Evolutionary conservation across 92 coral and sea anemone genomes (phyloP), one percentile per base, ranked within the genome.

Genomic region (Porites divaricata): DNA sequence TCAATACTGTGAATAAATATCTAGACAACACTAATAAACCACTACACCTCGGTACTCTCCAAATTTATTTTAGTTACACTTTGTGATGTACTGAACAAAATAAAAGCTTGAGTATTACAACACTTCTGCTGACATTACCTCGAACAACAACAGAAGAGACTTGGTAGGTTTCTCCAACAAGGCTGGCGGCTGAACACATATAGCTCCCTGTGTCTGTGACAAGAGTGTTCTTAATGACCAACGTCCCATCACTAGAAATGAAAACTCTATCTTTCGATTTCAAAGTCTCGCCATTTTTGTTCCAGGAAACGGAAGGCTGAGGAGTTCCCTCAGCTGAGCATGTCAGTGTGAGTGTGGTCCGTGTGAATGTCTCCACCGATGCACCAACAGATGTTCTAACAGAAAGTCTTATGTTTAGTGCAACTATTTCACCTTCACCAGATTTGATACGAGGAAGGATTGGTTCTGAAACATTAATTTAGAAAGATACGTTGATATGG

Each of bases 311-410:
- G 41, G 74, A 41, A 25, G 95, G 98, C 84, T 64, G 67, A 12
- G 98, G 98, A 51, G 91, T 67, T 73, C 98, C 98, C 23, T 86
- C 84, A 3, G 81, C 74, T 6, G 84, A 74, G 28, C 98, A 94
- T 23, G 15, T 54, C 22, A 94, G 64, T 0, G 87, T 89, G 61
- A 94, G 75, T 9, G 78, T 17, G 57, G 93, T 87, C 2, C 91
- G 85, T 20, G 92, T 88, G 82, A 88, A 89, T 15, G 92, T 89
- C 35, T 85, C 67, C 79, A 88, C 86, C 35, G 89, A 85, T 62
- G 77, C 80, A 50, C 92, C 95, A 20, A 91, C 81, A 8, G 41
- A 71, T 19, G 68, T 54, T 22, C 80, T 35, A 2, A 88, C 95
- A 20, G 85, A 81, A 11, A 57, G 71, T n/a, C 81, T 70, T 50